phyloP scores from a whole-genome alignment of 2,888 invertebrate genomes.

The Cyaniris semiargus region DNA sequence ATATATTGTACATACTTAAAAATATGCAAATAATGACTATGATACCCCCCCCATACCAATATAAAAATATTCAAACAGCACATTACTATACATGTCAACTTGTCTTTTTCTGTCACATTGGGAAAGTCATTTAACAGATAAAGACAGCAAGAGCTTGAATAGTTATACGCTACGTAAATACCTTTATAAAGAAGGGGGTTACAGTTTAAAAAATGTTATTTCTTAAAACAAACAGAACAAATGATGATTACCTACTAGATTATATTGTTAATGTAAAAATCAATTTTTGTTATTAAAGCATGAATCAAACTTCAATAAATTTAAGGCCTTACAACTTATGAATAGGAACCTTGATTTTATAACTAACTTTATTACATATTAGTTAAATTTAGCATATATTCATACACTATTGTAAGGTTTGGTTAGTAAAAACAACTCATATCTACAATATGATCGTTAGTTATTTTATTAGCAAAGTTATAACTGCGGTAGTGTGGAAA shows the following conservation, averaged over 20 bases:
- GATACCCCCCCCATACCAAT: not conserved
- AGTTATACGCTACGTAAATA: not conserved
- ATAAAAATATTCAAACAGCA: not conserved
- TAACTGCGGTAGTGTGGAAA: not conserved
- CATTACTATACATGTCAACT: not conserved
- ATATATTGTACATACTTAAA: not conserved
- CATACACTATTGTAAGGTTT: not conserved
- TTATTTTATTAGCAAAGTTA: not conserved
- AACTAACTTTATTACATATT: not conserved
- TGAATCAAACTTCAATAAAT: not conserved
- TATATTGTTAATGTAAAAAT: not conserved
- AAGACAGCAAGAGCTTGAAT: no score
- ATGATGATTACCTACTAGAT: not conserved
- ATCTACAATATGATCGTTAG: not conserved
- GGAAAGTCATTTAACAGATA: no score
- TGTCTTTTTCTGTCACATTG: not conserved
- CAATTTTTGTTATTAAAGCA: not conserved
- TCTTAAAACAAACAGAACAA: not conserved
- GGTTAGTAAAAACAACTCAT: not conserved
- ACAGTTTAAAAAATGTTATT: not conserved
- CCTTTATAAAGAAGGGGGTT: not conserved
- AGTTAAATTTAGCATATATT: not conserved
- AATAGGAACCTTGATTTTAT: conserved; percentile 9
- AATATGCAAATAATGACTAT: not conserved
- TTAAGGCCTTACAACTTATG: not conserved